A percentile compares a stretch with the other conserved stretches of the same genome.
Conservation (phyloP, 1,140 invertebrate species). For the Chelonus insularis region DNA sequence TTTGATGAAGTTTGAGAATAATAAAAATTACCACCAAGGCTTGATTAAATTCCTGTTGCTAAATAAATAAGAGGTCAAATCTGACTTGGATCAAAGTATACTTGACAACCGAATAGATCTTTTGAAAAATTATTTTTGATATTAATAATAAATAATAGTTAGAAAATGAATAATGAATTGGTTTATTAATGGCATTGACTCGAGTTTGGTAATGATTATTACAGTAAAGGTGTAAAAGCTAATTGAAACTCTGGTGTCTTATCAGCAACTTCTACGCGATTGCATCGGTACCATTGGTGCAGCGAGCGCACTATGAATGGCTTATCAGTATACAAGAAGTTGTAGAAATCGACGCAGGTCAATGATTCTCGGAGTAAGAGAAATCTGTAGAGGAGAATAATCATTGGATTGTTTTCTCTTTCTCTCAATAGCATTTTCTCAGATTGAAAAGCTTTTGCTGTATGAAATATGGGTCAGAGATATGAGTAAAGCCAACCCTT, state of each 20-base stretch:
- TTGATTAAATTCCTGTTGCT: too few species aligned
- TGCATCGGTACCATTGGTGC: conserved; percentile 30
- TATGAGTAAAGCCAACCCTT: conserved; percentile 49
- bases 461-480: conserved; percentile 59
- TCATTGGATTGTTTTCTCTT: conserved; percentile 41
- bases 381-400: conserved; percentile 31
- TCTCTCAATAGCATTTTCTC: conserved; percentile 49
- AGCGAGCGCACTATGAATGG: not conserved
- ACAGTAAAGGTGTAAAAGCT: not conserved
- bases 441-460: conserved; percentile 60
- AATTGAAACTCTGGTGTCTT: conserved; percentile 50
- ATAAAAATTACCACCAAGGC: too few species aligned
- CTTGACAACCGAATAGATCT: too few species aligned
- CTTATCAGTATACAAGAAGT: conserved; percentile 17
- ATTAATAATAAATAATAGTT: too few species aligned
- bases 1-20: too few species aligned
- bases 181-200: too few species aligned
- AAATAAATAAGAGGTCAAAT: too few species aligned
- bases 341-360: not conserved
- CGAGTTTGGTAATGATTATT: not conserved
- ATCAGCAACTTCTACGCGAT: conserved; percentile 47
- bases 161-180: too few species aligned
- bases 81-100: too few species aligned
- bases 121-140: too few species aligned
- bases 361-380: conserved; percentile 10